Percentiles rank a stretch among this genome's conserved stretches.
phyloP scores from a whole-genome alignment of 2,797 vertebrate genomes.

The Rhynchotus rufescens region DNA sequence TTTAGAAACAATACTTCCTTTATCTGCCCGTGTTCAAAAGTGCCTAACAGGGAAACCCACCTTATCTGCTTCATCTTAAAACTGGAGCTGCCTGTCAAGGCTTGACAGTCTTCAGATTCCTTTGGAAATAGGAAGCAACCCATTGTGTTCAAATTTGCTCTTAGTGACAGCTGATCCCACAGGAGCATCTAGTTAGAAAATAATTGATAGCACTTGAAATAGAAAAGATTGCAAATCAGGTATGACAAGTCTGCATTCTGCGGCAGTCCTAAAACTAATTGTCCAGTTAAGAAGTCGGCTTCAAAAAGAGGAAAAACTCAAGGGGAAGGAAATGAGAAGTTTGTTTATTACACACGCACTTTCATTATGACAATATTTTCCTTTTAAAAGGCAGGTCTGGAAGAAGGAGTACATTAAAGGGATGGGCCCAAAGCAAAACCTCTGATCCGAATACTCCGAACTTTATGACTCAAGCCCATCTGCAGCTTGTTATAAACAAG shows the following conservation, averaged over 20 bases:
- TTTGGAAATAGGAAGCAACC: slow-evolving; percentile 75
- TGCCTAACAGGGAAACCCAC: slow-evolving; percentile 48
- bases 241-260: slow-evolving; percentile 53
- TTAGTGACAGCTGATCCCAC: slow-evolving; percentile 66
- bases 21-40: slow-evolving; percentile 61
- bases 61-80: slow-evolving; percentile 75
- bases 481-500: slow-evolving; percentile 75
- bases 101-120: slow-evolving; percentile 63
- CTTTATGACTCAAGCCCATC: slow-evolving; percentile 72
- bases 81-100: slow-evolving; percentile 52
- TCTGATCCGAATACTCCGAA: slow-evolving; percentile 50
- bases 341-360: slow-evolving; percentile 61
- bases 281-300: slow-evolving; percentile 46
- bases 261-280: slow-evolving; percentile 49
- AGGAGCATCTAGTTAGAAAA: slow-evolving; percentile 70
- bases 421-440: slow-evolving; percentile 66
- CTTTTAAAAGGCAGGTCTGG: slow-evolving; percentile 61
- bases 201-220: slow-evolving; percentile 71
- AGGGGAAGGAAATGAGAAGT: slow-evolving; percentile 57
- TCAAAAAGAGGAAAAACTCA: slow-evolving; percentile 36
- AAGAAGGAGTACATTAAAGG: slow-evolving; percentile 61
- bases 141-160: slow-evolving; percentile 70
- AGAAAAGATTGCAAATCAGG: slow-evolving; percentile 67
- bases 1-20: slow-evolving; percentile 64
- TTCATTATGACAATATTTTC: slow-evolving; percentile 67